Base-by-base conservation (phyloP, 1,140 invertebrate genomes). In the Macrosteles quadrilineatus region DNA sequence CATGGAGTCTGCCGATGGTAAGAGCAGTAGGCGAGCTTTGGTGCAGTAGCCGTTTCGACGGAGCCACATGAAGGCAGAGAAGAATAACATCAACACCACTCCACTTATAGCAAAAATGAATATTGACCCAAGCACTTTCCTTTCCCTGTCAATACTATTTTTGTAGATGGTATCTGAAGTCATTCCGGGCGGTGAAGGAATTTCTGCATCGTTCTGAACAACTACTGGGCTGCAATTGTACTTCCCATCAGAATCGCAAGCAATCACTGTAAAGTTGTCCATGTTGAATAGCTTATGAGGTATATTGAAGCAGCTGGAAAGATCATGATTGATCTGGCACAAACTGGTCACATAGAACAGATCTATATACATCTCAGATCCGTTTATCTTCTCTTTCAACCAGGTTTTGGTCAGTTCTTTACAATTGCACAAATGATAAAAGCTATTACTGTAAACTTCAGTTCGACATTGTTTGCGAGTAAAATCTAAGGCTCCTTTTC, bases 221-320 rank as follows among this genome's bases (percentile, higher is more conserved):
- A 69, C 65, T 47, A 71, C 73, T n/a, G 70, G 67, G 27, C 50
- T n/a, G 55, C 11, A 27, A 59, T 59, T 6, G 14, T 68, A 50
- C 27, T 45, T 69, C 1, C 78, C 77, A 14, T 81, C 77, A 25
- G 82, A 77, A 14, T 78, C 80, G 71, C 90, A 91, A 17, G 89
- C 83, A 9, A 81, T 80, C 23, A 83, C 81, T 0, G 85, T 84
- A 76, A 87, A 91, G 66, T 89, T 89, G 29, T 80, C 75, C 75
- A 90, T 85, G 31, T 82, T 78, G 73, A 90, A 83, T 66, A 86
- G 85, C 55, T 87, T 87, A 72, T 86, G 83, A 0, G 84, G 83
- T 1, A 87, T 78, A 62, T 87, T 86, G 73, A 88, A 87, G 77
- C 89, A 91, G 27, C 79, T 80, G 6, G 86, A 83, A 6, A 90